Percentiles rank a stretch among this genome's conserved stretches.
phyloP scores from a whole-genome alignment of 2,113 vertebrate genomes.

The Cottus gobio region DNA sequence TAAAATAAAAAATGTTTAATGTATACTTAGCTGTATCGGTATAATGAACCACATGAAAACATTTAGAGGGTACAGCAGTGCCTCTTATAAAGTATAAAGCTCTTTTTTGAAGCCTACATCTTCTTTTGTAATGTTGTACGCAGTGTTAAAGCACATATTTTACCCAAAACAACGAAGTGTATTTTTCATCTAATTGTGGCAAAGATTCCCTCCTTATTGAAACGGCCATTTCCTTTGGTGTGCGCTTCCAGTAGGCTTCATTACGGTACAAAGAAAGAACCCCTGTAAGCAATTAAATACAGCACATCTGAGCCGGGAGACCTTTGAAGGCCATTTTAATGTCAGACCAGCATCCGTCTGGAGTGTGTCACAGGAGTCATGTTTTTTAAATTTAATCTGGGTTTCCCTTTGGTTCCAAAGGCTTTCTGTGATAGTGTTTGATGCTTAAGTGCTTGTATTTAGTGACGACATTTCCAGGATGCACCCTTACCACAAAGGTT shows the following conservation, averaged over 20 bases:
- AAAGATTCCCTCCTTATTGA: not conserved
- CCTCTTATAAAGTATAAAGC: not conserved
- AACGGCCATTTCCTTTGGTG: not conserved
- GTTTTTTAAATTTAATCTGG: not conserved
- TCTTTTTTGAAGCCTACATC: not conserved
- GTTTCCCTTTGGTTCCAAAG: slow-evolving; percentile 23
- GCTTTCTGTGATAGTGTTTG: not conserved
- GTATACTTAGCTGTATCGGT: not conserved
- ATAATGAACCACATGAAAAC: not conserved
- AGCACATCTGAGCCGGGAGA: slow-evolving; percentile 25
- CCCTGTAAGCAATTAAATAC: slow-evolving; percentile 29
- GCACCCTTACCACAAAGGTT: not conserved
- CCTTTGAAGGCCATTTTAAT: slow-evolving; percentile 59
- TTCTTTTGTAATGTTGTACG: not conserved
- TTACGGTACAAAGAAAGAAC: slow-evolving; percentile 30
- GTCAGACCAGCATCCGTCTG: slow-evolving; percentile 4
- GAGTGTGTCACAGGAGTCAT: slow-evolving; percentile 26
- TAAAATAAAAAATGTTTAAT: not conserved
- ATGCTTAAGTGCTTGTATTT: not conserved
- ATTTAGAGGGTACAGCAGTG: not conserved
- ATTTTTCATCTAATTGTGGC: not conserved
- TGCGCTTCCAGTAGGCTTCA: slow-evolving; percentile 12
- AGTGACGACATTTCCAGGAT: not conserved
- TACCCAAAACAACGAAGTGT: not conserved
- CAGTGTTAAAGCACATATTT: not conserved